A percentile compares a stretch with the other conserved stretches of the same genome.
Conservation (phyloP, 2,888 invertebrate genomes). For the Andrena haemorrhoa region DNA sequence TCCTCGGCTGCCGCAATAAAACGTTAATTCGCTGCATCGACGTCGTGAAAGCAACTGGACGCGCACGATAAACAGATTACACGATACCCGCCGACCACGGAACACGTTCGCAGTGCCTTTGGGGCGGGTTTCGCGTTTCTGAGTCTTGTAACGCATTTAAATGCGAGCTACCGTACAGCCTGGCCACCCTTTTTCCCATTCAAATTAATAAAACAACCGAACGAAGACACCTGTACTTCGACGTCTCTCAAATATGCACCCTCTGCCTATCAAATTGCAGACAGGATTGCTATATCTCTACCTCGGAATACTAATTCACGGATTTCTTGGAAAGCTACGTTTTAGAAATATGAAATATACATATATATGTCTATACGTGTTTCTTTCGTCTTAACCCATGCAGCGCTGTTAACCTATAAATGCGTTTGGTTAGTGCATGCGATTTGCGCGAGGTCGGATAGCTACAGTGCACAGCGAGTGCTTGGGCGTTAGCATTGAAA, state of each 20-base stretch:
- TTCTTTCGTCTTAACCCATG: no score
- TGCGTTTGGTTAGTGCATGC: no score
- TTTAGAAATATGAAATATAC: no score
- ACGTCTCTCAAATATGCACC: neutral
- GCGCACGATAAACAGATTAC: slow-evolving; percentile 78
- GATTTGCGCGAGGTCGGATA: no score
- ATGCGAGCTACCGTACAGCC: neutral
- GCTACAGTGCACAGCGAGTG: no score
- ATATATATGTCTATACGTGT: no score
- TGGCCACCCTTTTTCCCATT: neutral
- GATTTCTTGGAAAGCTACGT: neutral
- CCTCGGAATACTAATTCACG: neutral
- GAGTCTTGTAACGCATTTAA: slow-evolving; percentile 50
- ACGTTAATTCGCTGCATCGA: slow-evolving; percentile 56
- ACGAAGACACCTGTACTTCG: slow-evolving; percentile 10
- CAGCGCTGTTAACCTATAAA: no score
- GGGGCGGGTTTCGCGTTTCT: slow-evolving; percentile 65
- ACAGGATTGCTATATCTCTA: neutral
- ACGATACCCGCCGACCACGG: slow-evolving; percentile 62
- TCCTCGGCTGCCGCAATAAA: slow-evolving; percentile 46
- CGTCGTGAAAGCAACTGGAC: slow-evolving; percentile 44
- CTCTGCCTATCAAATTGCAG: neutral
- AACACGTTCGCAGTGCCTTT: slow-evolving; percentile 70
- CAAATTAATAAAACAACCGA: slow-evolving; percentile 25
- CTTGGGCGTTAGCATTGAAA: no score